A percentile compares a stretch with the other conserved stretches of the same genome.
Evolutionary conservation across 2,797 vertebrate species (phyloP).

Genomic region (Melopsittacus undulatus): DNA sequence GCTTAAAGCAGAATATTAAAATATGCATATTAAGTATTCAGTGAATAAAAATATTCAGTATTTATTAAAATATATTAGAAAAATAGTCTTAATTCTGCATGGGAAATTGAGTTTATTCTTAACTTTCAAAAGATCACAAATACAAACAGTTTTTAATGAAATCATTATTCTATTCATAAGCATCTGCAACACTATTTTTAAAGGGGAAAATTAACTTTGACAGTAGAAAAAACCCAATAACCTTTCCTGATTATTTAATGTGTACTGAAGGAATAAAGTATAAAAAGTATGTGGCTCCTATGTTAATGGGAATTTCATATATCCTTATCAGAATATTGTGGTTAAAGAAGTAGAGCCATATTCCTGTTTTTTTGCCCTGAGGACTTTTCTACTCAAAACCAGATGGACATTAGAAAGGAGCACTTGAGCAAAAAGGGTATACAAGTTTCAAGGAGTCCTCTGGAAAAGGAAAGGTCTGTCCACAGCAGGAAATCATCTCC

Average conservation of each 20-base stretch:
- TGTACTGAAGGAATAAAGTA: neutral
- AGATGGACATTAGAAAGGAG: neutral
- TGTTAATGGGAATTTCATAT: neutral
- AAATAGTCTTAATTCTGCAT: neutral
- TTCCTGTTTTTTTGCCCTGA: neutral
- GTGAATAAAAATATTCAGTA: neutral
- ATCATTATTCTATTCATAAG: neutral
- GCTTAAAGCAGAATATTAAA: neutral
- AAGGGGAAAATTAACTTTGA: neutral
- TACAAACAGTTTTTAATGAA: neutral
- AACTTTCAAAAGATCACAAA: neutral
- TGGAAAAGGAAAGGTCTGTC: neutral
- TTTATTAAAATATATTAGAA: neutral
- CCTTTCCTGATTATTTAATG: neutral
- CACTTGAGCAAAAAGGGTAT: neutral
- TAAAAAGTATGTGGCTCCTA: neutral
- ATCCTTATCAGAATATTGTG: constrained; percentile 21
- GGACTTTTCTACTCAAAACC: neutral
- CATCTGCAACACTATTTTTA: neutral
- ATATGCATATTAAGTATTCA: neutral
- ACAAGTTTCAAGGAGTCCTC: neutral
- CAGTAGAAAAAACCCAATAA: neutral
- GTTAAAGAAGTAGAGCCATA: neutral
- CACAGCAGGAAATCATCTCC: neutral
- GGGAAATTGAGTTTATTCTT: neutral